These are phyloP conservation scores for Epicauta chinensis DNA, from an alignment of 1,140 invertebrate genomes.

Conservation along the genomic window DNA sequence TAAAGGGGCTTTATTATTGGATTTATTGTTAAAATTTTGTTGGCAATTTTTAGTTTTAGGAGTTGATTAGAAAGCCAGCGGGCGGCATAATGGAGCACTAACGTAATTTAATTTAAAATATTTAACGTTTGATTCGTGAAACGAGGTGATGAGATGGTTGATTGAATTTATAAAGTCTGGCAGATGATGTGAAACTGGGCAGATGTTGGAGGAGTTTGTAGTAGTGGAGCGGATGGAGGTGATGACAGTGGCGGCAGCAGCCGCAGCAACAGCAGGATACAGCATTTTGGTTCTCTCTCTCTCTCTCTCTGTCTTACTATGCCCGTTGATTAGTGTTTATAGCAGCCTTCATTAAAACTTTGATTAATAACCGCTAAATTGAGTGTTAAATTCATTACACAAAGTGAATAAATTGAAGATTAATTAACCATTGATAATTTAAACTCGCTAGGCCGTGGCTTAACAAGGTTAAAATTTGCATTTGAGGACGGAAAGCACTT, in stretches of 20 bases:
- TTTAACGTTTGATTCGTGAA: conserved; percentile 16
- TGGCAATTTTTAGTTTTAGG: background rate
- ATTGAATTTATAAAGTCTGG: conserved; percentile 18
- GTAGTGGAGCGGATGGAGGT: background rate
- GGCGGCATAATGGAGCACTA: conserved; percentile 13
- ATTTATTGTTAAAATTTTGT: background rate
- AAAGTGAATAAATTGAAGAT: conserved; percentile 49
- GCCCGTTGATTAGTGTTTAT: conserved; percentile 34
- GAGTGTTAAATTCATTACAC: conserved; percentile 49
- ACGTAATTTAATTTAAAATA: conserved; percentile 19
- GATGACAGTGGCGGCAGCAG: background rate
- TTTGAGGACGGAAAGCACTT: conserved; percentile 48
- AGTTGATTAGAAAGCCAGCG: conserved; percentile 11
- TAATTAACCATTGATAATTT: conserved; percentile 49
- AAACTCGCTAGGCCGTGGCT: conserved; percentile 44
- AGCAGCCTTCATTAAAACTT: conserved; percentile 46
- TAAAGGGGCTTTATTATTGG: too few species aligned
- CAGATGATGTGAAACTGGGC: conserved; percentile 19
- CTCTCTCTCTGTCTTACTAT: conserved; percentile 4
- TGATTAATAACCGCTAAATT: conserved; percentile 48
- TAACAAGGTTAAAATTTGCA: conserved; percentile 47
- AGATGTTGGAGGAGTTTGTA: conserved; percentile 22
- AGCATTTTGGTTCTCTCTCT: too few species aligned
- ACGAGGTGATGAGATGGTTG: conserved; percentile 12
- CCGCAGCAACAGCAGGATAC: background rate